These are phyloP conservation scores for Trachelipus rathkii DNA, from an alignment of 1,140 invertebrate genomes.

Conservation along the genomic window DNA sequence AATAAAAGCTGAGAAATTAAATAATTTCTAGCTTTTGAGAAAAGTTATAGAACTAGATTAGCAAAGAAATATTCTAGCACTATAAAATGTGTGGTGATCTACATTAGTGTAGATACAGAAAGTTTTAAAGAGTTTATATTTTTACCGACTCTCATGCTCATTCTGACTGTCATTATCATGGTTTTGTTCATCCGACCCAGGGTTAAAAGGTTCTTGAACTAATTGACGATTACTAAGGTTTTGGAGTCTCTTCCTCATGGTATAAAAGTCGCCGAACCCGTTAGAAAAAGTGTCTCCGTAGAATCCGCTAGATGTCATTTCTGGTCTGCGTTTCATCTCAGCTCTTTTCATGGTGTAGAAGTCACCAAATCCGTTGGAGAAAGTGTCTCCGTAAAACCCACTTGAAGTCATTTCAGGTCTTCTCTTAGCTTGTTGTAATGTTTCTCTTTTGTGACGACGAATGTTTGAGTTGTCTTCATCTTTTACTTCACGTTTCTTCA, in stretches of 20 bases:
- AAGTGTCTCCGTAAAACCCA: constrained; percentile 50
- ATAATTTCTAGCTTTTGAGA: too few species aligned
- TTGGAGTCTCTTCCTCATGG: constrained; percentile 50
- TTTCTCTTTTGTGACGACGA: background rate
- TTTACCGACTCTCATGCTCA: too few species aligned
- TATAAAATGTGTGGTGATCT: too few species aligned
- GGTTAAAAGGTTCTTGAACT: too few species aligned
- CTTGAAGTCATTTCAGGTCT: constrained; percentile 48
- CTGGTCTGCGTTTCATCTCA: constrained; percentile 48
- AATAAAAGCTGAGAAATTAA: too few species aligned
- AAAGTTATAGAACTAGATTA: too few species aligned
- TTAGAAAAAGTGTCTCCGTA: constrained; percentile 55
- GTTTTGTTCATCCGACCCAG: too few species aligned
- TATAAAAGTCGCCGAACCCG: constrained; percentile 55
- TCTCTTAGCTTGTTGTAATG: constrained; percentile 28
- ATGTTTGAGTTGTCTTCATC: background rate
- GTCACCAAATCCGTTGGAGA: constrained; percentile 50
- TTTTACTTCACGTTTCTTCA: constrained; percentile 48
- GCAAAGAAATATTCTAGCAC: too few species aligned
- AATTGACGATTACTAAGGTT: background rate
- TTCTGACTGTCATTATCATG: too few species aligned
- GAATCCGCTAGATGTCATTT: constrained; percentile 52
- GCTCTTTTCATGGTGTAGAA: constrained; percentile 50
- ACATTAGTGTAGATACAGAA: too few species aligned
- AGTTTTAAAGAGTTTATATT: too few species aligned